Percentiles rank a stretch among this genome's conserved stretches.
Conservation (phyloP, 53 echinoderm and acorn worm species). For the Arbacia lixula region DNA sequence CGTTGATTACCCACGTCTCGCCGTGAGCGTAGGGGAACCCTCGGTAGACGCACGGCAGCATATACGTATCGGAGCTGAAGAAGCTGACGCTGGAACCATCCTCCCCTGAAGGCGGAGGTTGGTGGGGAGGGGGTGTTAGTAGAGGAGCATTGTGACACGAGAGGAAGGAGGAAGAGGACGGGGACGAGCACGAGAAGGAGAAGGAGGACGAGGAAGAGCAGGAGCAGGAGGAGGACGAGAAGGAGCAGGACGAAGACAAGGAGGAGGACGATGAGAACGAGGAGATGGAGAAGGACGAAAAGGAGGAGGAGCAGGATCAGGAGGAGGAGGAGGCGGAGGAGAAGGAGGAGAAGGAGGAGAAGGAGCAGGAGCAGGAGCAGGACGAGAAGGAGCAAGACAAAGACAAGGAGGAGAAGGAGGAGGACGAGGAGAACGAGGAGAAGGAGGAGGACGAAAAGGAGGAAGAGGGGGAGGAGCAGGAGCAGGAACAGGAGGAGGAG, state of each 20-base stretch:
- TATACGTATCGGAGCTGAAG: slow-evolving; percentile 21
- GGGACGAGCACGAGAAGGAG: not conserved
- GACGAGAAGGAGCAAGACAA: no score
- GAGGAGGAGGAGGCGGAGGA: not conserved
- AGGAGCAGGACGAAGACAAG: not conserved
- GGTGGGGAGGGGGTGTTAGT: not conserved
- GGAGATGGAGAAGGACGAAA: not conserved
- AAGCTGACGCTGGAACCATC: slow-evolving; percentile 35
- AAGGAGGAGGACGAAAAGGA: not conserved
- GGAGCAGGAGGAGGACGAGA: no score
- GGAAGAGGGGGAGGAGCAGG: not conserved
- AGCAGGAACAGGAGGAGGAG: not conserved
- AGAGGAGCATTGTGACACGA: not conserved
- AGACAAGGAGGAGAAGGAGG: not conserved
- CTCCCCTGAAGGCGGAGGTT: not conserved
- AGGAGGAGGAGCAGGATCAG: not conserved
- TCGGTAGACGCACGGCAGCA: slow-evolving; percentile 42
- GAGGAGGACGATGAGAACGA: not conserved
- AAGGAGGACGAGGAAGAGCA: not conserved
- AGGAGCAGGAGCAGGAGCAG: not conserved
- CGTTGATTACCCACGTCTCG: slow-evolving; percentile 23
- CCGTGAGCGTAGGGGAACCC: slow-evolving; percentile 33
- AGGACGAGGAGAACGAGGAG: not conserved
- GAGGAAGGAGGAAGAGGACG: not conserved
- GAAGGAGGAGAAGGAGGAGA: not conserved